These are phyloP conservation scores for Idaea straminata DNA, from an alignment of 2,888 invertebrate species.

Conservation along the genomic window DNA sequence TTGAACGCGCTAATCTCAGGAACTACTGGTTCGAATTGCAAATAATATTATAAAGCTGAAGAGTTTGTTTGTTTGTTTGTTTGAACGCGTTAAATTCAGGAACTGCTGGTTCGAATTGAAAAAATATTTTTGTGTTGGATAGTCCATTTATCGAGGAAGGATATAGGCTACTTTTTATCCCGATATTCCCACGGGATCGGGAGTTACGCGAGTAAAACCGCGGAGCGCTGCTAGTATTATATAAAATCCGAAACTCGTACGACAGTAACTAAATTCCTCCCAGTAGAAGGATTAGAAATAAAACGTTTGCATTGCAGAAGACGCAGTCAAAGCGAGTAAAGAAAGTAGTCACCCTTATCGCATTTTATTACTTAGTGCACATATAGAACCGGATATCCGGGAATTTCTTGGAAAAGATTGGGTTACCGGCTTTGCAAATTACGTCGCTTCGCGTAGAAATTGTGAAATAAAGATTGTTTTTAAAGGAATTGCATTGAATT, in stretches of 20 bases:
- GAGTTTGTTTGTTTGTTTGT: too few relatives aligned
- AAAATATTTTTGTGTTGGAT: too few relatives aligned
- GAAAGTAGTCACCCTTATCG: conserved; percentile 20
- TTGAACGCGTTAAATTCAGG: too few relatives aligned
- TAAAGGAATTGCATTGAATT: conserved; percentile 19
- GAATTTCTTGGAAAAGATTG: conserved; percentile 15
- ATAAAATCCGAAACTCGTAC: not conserved
- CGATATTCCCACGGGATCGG: too few relatives aligned
- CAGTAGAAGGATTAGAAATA: conserved; percentile 3
- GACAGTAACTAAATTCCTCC: not conserved
- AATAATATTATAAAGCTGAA: too few relatives aligned
- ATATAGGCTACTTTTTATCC: too few relatives aligned
- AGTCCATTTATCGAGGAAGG: too few relatives aligned
- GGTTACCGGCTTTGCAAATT: conserved; percentile 23
- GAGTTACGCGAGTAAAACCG: too few relatives aligned
- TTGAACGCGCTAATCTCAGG: too few relatives aligned
- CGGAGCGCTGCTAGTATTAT: not conserved
- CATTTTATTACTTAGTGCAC: conserved; percentile 25
- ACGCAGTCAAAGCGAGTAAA: not conserved
- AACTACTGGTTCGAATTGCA: too few relatives aligned
- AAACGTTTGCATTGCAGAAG: not conserved
- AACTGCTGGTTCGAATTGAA: too few relatives aligned
- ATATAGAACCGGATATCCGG: conserved; percentile 23
- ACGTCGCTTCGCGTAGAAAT: conserved; percentile 15
- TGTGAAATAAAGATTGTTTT: conserved; percentile 10